phyloP scores from a whole-genome alignment of 2,888 invertebrate genomes.

The Scotopteryx bipunctaria region DNA sequence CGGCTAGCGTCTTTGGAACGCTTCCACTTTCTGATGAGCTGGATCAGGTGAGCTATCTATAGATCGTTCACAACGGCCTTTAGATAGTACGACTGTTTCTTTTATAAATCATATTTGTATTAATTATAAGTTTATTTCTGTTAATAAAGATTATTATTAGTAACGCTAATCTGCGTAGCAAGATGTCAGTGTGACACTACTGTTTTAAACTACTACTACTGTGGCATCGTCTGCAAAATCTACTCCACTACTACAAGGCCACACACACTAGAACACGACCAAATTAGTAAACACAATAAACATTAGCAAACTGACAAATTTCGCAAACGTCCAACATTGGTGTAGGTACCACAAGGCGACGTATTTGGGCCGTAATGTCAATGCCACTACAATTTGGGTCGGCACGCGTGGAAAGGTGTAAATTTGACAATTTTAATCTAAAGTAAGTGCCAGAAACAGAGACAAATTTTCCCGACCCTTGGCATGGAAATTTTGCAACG shows the following conservation, averaged over 20 bases:
- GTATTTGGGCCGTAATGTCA: conserved; percentile 52
- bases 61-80: no score
- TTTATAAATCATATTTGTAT: no score
- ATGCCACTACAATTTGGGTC: conserved; percentile 50
- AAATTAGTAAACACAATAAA: conserved; percentile 48
- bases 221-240: conserved; percentile 30
- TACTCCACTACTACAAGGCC: conserved; percentile 41
- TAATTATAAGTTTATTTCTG: no score
- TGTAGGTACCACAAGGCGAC: conserved; percentile 47
- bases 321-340: conserved; percentile 37
- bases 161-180: no score
- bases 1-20: no score
- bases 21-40: no score
- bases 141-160: background rate
- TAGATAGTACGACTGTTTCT: no score
- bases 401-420: conserved; percentile 25
- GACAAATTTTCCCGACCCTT: background rate
- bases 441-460: background rate
- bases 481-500: no score
- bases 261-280: conserved; percentile 48
- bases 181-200: background rate
- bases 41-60: no score
- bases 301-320: conserved; percentile 44
- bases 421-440: conserved; percentile 21
- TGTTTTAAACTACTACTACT: background rate